Base-by-base conservation (phyloP, 2,888 invertebrate species). In the Orchesella flavescens region DNA sequence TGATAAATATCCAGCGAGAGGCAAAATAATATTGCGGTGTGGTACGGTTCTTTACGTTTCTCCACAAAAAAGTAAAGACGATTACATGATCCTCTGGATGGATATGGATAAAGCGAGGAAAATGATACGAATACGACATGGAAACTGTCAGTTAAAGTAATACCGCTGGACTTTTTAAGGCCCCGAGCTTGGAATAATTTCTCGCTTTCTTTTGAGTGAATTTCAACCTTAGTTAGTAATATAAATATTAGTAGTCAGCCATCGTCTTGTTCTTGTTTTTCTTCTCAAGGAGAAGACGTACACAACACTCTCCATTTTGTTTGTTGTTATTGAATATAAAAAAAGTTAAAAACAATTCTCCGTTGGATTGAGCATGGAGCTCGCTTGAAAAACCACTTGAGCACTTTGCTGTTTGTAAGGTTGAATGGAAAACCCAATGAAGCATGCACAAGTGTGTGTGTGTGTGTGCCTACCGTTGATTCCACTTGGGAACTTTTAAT, bases 401-500 rank as follows among this genome's bases (percentile, higher is more conserved):
- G 3, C 15, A 5, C 46, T n/a, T 17, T 9, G 19, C 23, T 46
- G 49, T 68, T 68, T 68, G 15, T 23, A 68, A 49, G 49, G 49
- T 49, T 68, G 23, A 66, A 68, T 68, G 44, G 44, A 44, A 63
- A 63, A 66, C 43, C 43, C 21, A 34, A 34, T 34, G 34, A 34
- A 34, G 34, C 34, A 34, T 34, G 34, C 34, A 34, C 34, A 34
- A 34, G 34, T n/a, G n/a, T n/a, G n/a, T n/a, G n/a, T n/a, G n/a
- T n/a, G n/a, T n/a, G n/a, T n/a, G n/a, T 34, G 3, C 34, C 34
- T 34, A 34, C 34, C 34, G 34, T 34, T 74, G 63, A 49, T 66
- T 34, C 76, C 76, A 66, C 55, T 66, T 43, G 76, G 74, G 74
- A 75, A 34, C 74, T 34, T 75, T 63, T 75, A 75, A 75, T 75